A percentile compares a stretch with the other conserved stretches of the same genome.
phyloP scores from a whole-genome alignment of 2,888 invertebrate species.

The Epinotia ramella region DNA sequence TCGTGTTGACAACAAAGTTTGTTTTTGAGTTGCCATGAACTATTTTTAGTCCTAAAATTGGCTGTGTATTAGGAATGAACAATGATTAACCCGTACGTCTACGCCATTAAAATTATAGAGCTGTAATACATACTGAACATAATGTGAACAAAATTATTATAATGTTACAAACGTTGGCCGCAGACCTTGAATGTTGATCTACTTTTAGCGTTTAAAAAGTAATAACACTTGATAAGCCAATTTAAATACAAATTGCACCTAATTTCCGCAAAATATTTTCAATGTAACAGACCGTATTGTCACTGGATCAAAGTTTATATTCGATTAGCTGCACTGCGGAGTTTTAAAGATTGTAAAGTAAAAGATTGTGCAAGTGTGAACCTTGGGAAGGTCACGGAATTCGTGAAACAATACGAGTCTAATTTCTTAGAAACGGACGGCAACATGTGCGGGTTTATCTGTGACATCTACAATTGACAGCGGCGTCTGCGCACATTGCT shows the following conservation, averaged over 20 bases:
- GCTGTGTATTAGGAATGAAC: background rate
- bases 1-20: background rate
- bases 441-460: constrained; percentile 77
- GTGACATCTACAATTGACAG: constrained; percentile 64
- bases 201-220: constrained; percentile 8
- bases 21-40: too few relatives aligned
- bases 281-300: background rate
- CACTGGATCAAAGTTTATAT: background rate
- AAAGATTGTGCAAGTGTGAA: constrained; percentile 49
- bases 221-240: constrained; percentile 18
- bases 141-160: constrained; percentile 29
- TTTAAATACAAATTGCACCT: constrained; percentile 1
- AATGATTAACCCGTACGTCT: background rate
- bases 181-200: constrained; percentile 13
- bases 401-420: constrained; percentile 65
- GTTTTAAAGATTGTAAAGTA: constrained; percentile 17
- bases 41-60: background rate
- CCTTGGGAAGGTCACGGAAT: constrained; percentile 68
- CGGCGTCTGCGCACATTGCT: constrained; percentile 57
- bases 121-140: constrained; percentile 11
- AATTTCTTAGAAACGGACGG: constrained; percentile 57
- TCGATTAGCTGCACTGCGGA: background rate
- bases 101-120: constrained; percentile 10
- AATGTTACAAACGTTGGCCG: constrained; percentile 11
- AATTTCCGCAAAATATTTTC: background rate